phyloP scores from a whole-genome alignment of 1,140 invertebrate species.

The Drosophila prosaltans region DNA sequence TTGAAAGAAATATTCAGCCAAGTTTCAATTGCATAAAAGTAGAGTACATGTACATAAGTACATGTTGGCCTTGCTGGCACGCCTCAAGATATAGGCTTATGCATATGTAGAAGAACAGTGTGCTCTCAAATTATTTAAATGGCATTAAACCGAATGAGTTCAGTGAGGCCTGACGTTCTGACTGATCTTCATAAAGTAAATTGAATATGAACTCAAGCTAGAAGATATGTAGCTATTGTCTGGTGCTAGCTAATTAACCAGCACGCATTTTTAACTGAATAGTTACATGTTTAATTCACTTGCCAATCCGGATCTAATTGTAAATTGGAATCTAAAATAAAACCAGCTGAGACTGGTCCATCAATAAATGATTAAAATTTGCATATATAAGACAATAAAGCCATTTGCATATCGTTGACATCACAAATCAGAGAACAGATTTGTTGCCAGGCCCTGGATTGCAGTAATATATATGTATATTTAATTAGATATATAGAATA shows the following conservation, averaged over 20 bases:
- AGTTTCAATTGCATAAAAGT: too few species aligned
- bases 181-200: background rate
- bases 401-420: slow-evolving; percentile 59
- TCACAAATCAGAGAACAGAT: background rate
- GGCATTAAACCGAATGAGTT: background rate
- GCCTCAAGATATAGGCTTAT: background rate
- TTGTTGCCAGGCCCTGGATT: slow-evolving; percentile 38
- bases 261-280: slow-evolving; percentile 38
- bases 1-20: too few species aligned
- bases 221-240: background rate
- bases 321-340: slow-evolving; percentile 39
- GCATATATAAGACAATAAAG: slow-evolving; percentile 73
- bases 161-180: slow-evolving; percentile 8
- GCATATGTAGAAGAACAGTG: too few species aligned
- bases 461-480: background rate
- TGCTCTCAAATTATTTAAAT: background rate
- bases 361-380: slow-evolving; percentile 60
- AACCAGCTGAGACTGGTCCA: slow-evolving; percentile 35
- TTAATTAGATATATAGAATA: background rate
- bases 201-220: slow-evolving; percentile 6
- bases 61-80: background rate
- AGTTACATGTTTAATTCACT: slow-evolving; percentile 35
- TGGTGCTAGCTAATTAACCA: slow-evolving; percentile 14
- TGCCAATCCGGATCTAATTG: slow-evolving; percentile 58
- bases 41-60: too few species aligned